A percentile compares a stretch with the other conserved stretches of the same genome.
Conservation (phyloP, 2,888 invertebrate species). For the Drosophila gaucha region DNA sequence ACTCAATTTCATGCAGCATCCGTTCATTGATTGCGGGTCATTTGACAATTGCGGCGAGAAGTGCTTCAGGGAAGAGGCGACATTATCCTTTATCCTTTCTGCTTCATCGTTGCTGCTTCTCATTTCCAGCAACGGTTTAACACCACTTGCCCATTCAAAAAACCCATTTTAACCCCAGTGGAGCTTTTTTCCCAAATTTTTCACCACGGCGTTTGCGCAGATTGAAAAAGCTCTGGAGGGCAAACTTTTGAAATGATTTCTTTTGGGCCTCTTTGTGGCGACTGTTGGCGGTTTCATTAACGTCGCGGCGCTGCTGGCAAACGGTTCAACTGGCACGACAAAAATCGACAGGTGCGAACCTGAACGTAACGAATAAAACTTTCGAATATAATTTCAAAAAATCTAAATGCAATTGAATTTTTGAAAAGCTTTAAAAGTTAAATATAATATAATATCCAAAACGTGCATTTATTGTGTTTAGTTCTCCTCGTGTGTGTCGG, state of each 20-base stretch:
- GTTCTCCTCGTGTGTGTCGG: conserved; percentile 5
- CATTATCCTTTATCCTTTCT: background rate
- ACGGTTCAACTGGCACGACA: conserved; percentile 49
- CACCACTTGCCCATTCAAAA: conserved; percentile 26
- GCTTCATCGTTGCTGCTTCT: background rate
- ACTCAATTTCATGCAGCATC: conserved; percentile 34
- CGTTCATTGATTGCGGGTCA: conserved; percentile 55
- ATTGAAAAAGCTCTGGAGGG: conserved; percentile 21
- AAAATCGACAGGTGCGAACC: conserved; percentile 31
- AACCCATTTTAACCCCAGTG: conserved; percentile 31
- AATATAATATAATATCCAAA: conserved; percentile 23
- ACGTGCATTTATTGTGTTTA: conserved; percentile 32
- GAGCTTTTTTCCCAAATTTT: conserved; percentile 34
- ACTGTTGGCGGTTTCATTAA: conserved; percentile 69
- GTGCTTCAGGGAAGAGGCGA: background rate
- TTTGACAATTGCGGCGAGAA: conserved; percentile 35
- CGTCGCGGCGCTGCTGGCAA: conserved; percentile 73
- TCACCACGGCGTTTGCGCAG: conserved; percentile 67
- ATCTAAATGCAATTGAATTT: conserved; percentile 31
- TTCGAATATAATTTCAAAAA: too few species aligned
- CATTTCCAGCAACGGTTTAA: conserved; percentile 35
- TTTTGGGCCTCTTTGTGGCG: conserved; percentile 37
- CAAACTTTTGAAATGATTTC: conserved; percentile 37
- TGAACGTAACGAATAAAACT: conserved; percentile 23
- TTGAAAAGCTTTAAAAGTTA: conserved; percentile 27